Base-by-base conservation (phyloP, 1,140 invertebrate species). In the Manduca sexta region DNA sequence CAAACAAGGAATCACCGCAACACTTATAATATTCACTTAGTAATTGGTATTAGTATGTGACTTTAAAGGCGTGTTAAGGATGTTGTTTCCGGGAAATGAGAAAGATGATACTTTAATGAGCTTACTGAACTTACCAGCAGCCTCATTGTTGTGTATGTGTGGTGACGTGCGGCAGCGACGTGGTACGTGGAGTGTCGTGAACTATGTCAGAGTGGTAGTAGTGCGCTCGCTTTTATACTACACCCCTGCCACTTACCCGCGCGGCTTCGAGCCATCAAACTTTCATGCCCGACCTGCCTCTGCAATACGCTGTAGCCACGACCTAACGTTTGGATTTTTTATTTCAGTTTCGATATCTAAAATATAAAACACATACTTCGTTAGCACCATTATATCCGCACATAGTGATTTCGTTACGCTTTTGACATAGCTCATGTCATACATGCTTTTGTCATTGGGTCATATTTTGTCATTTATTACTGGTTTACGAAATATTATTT, bases 171-270 rank as follows among this genome's bases (percentile, higher is more conserved):
- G 66, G 65, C 72, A 64, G 60, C 56, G 65, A 70, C 55, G 37
- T 49, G 50, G 69, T 66, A 78, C 80, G 76, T 76, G 68, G 56
- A 49, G 46, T 62, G 57, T 72, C 61, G 69, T 84, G 72, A 81
- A 84, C 78, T 84, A 74, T 84, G 76, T 74, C 73, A 78, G 68
- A 72, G 74, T 82, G 72, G 74, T 82, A 73, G 74, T 71, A 67
- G 49, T 46, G 54, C 78, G 75, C 67, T 64, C 61, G 61, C 79
- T 84, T 84, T 76, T 84, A 84, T 84, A 84, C 78, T 67, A 51
- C 78, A 83, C 81, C 81, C 81, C 81, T 84, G 81, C 81, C 81
- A 84, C 74, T 71, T 59, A 56, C 64, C 50, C 61, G 60, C 57
- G 64, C 68, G 65, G 67, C 65, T 69, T 66, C 62, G 68, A 68